phyloP scores from a whole-genome alignment of 2,888 invertebrate species.

The Hydropsyche betteni region DNA sequence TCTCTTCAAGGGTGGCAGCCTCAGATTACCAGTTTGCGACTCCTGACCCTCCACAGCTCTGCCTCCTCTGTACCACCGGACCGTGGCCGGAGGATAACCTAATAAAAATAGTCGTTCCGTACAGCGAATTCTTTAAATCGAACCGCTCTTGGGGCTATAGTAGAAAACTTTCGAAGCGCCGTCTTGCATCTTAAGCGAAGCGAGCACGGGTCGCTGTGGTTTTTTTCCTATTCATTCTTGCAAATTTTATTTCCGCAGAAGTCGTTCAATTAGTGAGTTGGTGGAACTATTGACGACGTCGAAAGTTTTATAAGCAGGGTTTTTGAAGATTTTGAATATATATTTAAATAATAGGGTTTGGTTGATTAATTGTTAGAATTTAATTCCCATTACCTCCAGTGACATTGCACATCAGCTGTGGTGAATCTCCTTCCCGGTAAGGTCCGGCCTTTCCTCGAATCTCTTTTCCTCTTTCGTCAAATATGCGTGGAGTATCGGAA shows the following conservation, averaged over 20 bases:
- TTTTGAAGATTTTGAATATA: no score
- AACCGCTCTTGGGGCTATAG: neutral
- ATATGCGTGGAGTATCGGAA: conserved; percentile 76
- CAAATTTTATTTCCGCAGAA: no score
- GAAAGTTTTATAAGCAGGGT: no score
- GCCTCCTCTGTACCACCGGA: conserved; percentile 65
- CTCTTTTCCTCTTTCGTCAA: conserved; percentile 74
- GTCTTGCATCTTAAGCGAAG: no score
- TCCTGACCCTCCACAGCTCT: conserved; percentile 59
- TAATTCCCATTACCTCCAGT: conserved; percentile 72
- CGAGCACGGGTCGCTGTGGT: no score
- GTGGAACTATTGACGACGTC: no score
- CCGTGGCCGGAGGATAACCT: conserved; percentile 64
- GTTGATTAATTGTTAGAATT: no score
- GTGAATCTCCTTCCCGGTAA: conserved; percentile 75
- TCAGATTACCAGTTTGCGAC: conserved; percentile 60
- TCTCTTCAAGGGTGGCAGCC: conserved; percentile 64
- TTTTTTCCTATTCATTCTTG: no score
- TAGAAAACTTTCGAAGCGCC: no score
- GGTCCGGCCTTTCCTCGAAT: conserved; percentile 74
- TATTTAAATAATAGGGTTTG: no score
- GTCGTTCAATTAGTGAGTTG: no score
- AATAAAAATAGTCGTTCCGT: conserved; percentile 38
- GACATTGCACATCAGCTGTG: conserved; percentile 79
- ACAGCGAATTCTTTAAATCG: no score